Evolutionary conservation across 2,888 invertebrate genomes (phyloP).

Genomic region (Meiosimyza decipiens): DNA sequence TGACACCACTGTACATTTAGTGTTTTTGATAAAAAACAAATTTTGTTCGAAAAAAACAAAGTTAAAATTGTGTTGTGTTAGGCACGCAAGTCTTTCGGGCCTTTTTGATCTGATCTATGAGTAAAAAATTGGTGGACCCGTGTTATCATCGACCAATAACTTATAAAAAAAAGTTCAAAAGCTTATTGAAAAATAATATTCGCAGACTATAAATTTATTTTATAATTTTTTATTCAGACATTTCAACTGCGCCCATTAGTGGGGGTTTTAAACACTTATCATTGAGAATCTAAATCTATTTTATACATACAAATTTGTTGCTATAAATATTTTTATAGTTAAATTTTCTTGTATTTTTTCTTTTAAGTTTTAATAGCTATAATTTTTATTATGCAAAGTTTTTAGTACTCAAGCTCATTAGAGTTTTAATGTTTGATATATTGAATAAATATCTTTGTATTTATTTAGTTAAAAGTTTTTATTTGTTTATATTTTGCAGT

Average conservation of each 20-base stretch:
- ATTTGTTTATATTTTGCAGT: background rate
- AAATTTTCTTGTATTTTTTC: too few relatives aligned
- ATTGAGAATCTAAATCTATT: slow-evolving; percentile 17
- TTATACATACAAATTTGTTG: slow-evolving; percentile 9
- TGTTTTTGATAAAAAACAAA: too few relatives aligned
- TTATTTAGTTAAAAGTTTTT: slow-evolving; percentile 7
- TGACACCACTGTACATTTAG: too few relatives aligned
- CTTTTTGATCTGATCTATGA: too few relatives aligned
- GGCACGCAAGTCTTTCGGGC: too few relatives aligned
- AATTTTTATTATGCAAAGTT: background rate
- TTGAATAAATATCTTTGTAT: slow-evolving; percentile 13
- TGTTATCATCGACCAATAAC: too few relatives aligned
- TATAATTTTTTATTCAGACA: slow-evolving; percentile 32
- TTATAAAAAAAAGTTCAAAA: slow-evolving; percentile 27
- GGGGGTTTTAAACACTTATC: background rate
- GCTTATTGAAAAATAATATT: slow-evolving; percentile 42
- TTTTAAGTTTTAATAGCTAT: slow-evolving; percentile 10
- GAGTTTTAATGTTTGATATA: background rate
- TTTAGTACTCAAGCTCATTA: background rate
- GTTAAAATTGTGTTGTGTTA: too few relatives aligned
- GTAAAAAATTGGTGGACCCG: too few relatives aligned
- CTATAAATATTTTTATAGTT: too few relatives aligned
- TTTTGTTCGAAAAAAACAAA: too few relatives aligned
- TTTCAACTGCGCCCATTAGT: too few relatives aligned
- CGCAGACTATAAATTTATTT: slow-evolving; percentile 20